These are phyloP conservation scores for Microctenopoma steveboyesi DNA, from an alignment of 2,797 vertebrate genomes.

Conservation along the genomic window DNA sequence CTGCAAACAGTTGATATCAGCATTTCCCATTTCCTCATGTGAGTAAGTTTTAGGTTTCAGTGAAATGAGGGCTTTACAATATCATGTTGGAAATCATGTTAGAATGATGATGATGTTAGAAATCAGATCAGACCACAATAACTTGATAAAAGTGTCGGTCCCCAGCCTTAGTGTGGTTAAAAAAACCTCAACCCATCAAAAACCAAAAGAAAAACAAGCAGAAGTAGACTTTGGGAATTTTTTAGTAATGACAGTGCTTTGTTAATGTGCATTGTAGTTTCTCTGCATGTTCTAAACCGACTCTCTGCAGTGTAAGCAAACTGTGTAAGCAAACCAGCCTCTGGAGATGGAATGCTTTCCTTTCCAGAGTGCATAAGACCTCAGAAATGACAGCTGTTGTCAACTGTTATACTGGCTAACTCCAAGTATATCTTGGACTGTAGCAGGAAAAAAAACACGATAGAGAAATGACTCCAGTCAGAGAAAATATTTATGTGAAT, in stretches of 20 bases:
- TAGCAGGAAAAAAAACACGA: no score
- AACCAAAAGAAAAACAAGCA: constrained; percentile 43
- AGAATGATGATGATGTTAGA: not conserved
- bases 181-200: constrained; percentile 46
- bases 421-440: no score
- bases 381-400: no score
- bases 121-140: constrained; percentile 4
- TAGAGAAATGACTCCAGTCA: no score
- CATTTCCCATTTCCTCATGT: not conserved
- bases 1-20: not conserved
- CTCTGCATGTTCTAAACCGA: not conserved
- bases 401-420: no score
- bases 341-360: not conserved
- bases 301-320: not conserved
- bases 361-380: not conserved
- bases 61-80: not conserved
- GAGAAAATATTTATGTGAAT: no score
- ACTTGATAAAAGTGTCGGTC: constrained; percentile 25
- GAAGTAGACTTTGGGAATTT: not conserved
- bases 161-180: constrained; percentile 58
- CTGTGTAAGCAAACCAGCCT: constrained; percentile 9
- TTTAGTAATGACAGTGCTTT: not conserved
- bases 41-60: not conserved
- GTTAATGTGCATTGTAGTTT: constrained; percentile 1
- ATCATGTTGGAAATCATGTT: not conserved